phyloP scores from a whole-genome alignment of 2,797 vertebrate genomes.

The Apogon hyalosoma region DNA sequence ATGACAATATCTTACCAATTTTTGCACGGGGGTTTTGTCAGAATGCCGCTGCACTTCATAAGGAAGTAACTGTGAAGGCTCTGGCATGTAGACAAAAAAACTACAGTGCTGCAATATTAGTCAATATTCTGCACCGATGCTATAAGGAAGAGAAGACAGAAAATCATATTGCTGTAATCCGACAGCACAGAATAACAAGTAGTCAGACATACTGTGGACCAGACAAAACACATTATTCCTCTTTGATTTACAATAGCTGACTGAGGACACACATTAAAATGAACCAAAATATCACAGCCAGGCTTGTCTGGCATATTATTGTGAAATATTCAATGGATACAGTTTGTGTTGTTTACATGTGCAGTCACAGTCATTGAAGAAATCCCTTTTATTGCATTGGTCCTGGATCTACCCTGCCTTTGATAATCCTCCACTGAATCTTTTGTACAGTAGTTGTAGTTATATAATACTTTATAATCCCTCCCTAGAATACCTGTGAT shows the following conservation, averaged over 20 bases:
- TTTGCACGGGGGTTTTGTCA: constrained; percentile 35
- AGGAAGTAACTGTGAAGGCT: constrained; percentile 23
- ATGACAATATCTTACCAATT: constrained; percentile 48
- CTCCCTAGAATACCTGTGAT: constrained; percentile 33
- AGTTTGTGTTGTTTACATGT: constrained; percentile 36
- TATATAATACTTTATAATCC: constrained; percentile 66
- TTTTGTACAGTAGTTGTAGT: constrained; percentile 45
- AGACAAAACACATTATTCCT: constrained; percentile 20
- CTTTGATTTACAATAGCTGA: constrained; percentile 41
- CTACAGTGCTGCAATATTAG: constrained; percentile 18
- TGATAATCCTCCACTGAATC: constrained; percentile 57
- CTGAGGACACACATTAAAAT: not conserved
- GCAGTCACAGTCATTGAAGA: constrained; percentile 45
- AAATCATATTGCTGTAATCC: constrained; percentile 28
- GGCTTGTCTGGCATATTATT: constrained; percentile 33
- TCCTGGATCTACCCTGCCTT: constrained; percentile 43
- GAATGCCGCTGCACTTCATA: constrained; percentile 21
- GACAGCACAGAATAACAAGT: constrained; percentile 21
- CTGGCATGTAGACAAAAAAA: constrained; percentile 16
- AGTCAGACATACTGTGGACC: constrained; percentile 5
- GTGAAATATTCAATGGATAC: constrained; percentile 31
- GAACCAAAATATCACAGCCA: constrained; percentile 7
- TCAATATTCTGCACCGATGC: constrained; percentile 25
- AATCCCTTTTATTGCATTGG: constrained; percentile 45
- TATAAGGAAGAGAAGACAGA: constrained; percentile 32